Evolutionary conservation across 2,113 vertebrate genomes (phyloP).

Genomic region (Nibea albiflora): DNA sequence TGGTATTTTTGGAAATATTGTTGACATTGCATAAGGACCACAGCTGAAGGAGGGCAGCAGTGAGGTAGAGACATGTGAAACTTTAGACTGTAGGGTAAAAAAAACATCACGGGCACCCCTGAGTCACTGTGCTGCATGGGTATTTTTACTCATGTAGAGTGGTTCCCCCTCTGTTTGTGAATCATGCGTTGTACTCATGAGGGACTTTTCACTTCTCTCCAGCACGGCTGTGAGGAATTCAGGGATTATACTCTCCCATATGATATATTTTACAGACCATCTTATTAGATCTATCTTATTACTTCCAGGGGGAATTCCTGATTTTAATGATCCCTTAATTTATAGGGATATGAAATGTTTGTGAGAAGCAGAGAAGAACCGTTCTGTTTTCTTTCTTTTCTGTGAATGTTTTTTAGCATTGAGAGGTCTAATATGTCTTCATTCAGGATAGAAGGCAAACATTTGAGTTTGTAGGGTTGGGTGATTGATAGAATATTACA

Average conservation of each 20-base stretch:
- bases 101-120: neutral
- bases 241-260: neutral
- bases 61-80: constrained; percentile 26
- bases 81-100: constrained; percentile 18
- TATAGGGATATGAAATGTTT: neutral
- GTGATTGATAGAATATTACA: neutral
- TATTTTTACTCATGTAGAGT: constrained; percentile 20
- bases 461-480: neutral
- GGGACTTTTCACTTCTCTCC: constrained; percentile 39
- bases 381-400: neutral
- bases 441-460: neutral
- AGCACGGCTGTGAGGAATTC: constrained; percentile 7
- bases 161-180: constrained; percentile 22
- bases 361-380: neutral
- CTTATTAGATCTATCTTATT: too few relatives aligned
- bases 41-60: constrained; percentile 42
- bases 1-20: constrained; percentile 67
- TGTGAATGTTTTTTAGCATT: neutral
- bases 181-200: constrained; percentile 20
- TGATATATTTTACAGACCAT: constrained; percentile 6
- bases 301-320: neutral
- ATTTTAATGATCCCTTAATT: neutral
- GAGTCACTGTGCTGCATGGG: constrained; percentile 21
- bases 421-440: neutral
- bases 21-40: constrained; percentile 59